Conservation (phyloP, 2,797 vertebrate species). For the Melanotaenia pygmaea region DNA sequence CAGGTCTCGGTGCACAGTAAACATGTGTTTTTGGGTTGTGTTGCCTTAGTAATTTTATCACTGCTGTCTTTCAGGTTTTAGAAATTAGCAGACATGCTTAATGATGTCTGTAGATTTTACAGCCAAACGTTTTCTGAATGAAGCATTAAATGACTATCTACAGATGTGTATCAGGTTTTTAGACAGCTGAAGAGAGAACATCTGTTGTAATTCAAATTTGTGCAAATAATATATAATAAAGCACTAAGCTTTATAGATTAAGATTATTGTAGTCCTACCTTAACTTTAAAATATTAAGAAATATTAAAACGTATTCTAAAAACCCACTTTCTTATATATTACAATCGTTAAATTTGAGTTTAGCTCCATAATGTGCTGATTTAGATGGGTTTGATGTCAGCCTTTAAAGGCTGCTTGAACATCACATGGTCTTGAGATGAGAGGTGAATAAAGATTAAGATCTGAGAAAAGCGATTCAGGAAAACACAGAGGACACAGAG, state of each 20-base stretch:
- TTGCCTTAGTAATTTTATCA: slow-evolving; percentile 65
- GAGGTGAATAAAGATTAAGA: slow-evolving; percentile 29
- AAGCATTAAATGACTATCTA: slow-evolving; percentile 54
- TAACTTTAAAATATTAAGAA: neutral
- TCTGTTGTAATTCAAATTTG: slow-evolving; percentile 43
- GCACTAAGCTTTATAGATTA: slow-evolving; percentile 1
- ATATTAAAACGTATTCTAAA: neutral
- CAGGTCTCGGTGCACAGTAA: slow-evolving; percentile 45
- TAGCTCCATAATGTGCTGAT: neutral
- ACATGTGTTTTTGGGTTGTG: slow-evolving; percentile 65
- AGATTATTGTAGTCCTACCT: slow-evolving; percentile 1
- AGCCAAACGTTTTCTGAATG: slow-evolving; percentile 46
- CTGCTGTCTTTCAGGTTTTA: slow-evolving; percentile 61
- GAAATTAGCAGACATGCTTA: slow-evolving; percentile 73
- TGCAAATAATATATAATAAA: slow-evolving; percentile 23
- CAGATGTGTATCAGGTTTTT: slow-evolving; percentile 51
- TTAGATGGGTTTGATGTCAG: neutral
- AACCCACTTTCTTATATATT: slow-evolving; percentile 1
- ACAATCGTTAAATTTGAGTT: neutral
- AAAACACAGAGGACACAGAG: slow-evolving; percentile 30
- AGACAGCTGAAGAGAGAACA: slow-evolving; percentile 33
- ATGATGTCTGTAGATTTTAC: slow-evolving; percentile 68
- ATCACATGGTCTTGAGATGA: slow-evolving; percentile 1
- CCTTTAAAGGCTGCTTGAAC: neutral
- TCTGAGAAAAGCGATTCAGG: slow-evolving; percentile 17